Conservation (phyloP, 2,113 vertebrate genomes). For the western clawed frog (Xenopus tropicalis) region UCB_Xtro_10.0 CM004446.2:113767501-113768000, state of each 20-base stretch:
- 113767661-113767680: no score
- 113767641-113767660: no score
- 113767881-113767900: not conserved
- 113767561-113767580: no score
- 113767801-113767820: constrained; percentile 7
- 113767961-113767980: not conserved
- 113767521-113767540: no score
- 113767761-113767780: constrained; percentile 61
- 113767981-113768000: not conserved
- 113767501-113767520: no score
- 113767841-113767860: not conserved
- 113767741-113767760: constrained; percentile 71
- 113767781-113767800: constrained; percentile 72
- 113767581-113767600: no score
- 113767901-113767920: not conserved
- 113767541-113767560: no score
- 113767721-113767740: constrained; percentile 5
- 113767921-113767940: not conserved
- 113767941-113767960: not conserved
- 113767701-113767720: no score
- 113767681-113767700: no score
- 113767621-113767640: not conserved
- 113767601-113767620: no score
- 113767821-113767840: not conserved
- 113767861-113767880: not conserved